These are phyloP conservation scores for Eilema griseolum DNA, from an alignment of 2,888 invertebrate genomes.

Conservation along the genomic window DNA sequence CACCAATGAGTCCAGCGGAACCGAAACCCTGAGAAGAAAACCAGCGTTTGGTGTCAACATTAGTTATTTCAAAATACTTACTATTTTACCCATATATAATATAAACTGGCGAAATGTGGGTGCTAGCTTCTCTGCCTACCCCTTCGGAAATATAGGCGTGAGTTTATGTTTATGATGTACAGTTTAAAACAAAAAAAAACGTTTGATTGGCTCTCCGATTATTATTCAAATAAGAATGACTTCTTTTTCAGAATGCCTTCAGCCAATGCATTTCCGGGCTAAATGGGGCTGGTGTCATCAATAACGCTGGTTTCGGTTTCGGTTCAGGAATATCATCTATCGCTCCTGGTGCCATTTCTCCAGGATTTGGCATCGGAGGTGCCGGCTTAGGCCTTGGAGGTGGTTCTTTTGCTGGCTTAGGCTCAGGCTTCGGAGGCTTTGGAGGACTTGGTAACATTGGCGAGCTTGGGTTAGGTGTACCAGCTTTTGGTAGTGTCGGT, in stretches of 20 bases:
- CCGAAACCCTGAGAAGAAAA: no score
- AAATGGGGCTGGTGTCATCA: neutral
- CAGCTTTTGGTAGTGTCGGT: constrained; percentile 35
- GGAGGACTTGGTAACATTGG: neutral
- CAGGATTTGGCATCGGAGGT: neutral
- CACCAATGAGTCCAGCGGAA: neutral
- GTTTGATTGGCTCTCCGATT: no score
- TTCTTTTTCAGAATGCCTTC: neutral
- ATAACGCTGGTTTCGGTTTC: neutral
- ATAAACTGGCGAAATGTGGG: no score
- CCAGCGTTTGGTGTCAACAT: no score
- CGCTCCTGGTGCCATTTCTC: neutral
- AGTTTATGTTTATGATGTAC: no score
- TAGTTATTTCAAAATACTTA: no score
- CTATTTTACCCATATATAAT: no score
- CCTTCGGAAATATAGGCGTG: no score
- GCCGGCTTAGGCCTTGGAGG: neutral
- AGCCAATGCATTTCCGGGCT: neutral
- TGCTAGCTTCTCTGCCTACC: no score
- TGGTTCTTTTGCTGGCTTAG: neutral
- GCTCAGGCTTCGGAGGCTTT: neutral
- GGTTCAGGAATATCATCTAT: neutral
- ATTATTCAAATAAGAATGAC: no score
- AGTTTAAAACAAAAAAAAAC: no score
- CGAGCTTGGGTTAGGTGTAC: neutral